Evolutionary conservation across 2,888 invertebrate genomes (phyloP), one percentile per base, ranked within the genome.

Genomic region (Pyrochroa serraticornis): DNA sequence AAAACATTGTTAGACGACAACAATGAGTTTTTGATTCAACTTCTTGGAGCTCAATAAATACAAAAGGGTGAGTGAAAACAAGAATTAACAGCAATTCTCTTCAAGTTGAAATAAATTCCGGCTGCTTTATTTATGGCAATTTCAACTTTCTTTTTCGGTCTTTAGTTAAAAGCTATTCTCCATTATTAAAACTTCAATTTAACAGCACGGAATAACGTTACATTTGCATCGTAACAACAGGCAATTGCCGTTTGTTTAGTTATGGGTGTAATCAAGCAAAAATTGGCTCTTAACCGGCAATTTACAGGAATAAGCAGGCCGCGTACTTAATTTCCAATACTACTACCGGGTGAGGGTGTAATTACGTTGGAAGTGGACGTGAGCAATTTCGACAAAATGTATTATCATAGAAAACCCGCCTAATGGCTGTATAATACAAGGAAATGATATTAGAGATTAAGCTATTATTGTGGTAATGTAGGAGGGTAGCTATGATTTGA

Each of bases 101-200:
- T 43, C 5, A 31, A 43, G 43, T 43, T 22, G 2, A 43, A 31
- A 43, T 30, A 30, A 42, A 42, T 42, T 9, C 7, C 9, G 10
- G 42, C 32, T 30, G 42, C 12, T 42, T 42, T 42, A 42, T 43
- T 43, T 43, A 43, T 13, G 33, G 9, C 13, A 33, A 9, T 43
- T 43, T 22, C 22, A 22, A 22, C 22, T 22, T 22, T 22, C 22
- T 22, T 22, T 22, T 22, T 22, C 22, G 5, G 22, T 5, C 3
- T 22, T 3, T 22, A 22, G 22, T 22, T 22, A 22, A 22, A 22
- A 22, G 22, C 22, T 3, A 22, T 22, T 2, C 3, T 22, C 22
- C 22, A 22, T 22, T 22, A 22, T 22, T 22, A 22, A 22, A 22
- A 22, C 22, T 22, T 3, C 22, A 22, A 2, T 22, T 5, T 22